Evolutionary conservation across 1,140 invertebrate genomes (phyloP), one percentile per base, ranked within the genome.

Genomic region (Drosophila suzukii): DNA sequence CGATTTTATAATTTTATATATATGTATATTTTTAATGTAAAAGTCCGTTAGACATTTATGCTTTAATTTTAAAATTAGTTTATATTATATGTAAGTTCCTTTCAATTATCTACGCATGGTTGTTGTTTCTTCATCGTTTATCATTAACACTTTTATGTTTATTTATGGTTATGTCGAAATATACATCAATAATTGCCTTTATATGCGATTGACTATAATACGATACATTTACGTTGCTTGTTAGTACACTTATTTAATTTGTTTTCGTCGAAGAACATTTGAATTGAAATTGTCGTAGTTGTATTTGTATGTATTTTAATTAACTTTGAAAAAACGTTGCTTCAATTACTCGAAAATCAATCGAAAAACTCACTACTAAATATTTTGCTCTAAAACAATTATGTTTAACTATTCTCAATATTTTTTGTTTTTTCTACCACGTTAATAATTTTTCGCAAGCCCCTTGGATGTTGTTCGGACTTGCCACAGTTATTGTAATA

Each of bases 401-500:
- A 66, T 66, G 47, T 57, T 63, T 62, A 70, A 58, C 54, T 57
- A 70, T 67, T 63, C 46, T 62, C 44, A 77, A 77, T 66, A 74
- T 56, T 30, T 30, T 77, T 65, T 58, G 20, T 58, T 75, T 59
- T 67, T 85, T 91, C 89, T 91, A 91, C 88, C 88, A 90, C 83
- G 62, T 88, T 85, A 76, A 71, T 73, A 46, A 76, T 24, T 74
- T 66, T 75, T 67, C 54, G 77, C 84, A 84, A 90, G 81, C 70
- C 81, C 56, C 17, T 10, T 10, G 34, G 76, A 50, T 84, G 73
- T 73, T 89, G 54, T 66, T 81, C 10, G 84, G 74, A 63, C 81
- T 66, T 43, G 66, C 88, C 89, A 91, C 89, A 91, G 89, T 91
- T 91, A 91, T 91, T 91, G 89, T 91, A 91, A 91, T 91, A 91